Evolutionary conservation across 2,888 invertebrate species (phyloP).

Genomic region (Sarcophaga subvicina): DNA sequence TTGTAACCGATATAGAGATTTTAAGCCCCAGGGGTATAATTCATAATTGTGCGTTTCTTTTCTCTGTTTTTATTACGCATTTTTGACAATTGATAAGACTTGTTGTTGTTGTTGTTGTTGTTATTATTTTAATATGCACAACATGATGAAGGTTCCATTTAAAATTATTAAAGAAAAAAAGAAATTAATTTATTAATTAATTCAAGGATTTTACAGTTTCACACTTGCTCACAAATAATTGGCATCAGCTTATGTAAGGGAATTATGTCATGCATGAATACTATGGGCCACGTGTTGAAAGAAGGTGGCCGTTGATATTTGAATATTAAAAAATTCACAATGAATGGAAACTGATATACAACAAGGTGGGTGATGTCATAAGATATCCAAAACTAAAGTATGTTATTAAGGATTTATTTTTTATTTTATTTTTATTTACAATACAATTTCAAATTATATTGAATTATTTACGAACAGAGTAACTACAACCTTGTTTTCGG

Average conservation of each 20-base stretch:
- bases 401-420: too few relatives aligned
- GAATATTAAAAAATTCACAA: not conserved
- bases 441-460: too few relatives aligned
- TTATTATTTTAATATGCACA: slow-evolving; percentile 14
- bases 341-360: not conserved
- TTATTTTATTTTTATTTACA: too few relatives aligned
- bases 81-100: slow-evolving; percentile 75
- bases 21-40: slow-evolving; percentile 78
- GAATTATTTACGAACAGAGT: too few relatives aligned
- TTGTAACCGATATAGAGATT: slow-evolving; percentile 73
- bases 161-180: slow-evolving; percentile 52
- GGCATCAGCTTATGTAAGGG: not conserved
- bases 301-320: slow-evolving; percentile 2
- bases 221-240: slow-evolving; percentile 61
- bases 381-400: too few relatives aligned
- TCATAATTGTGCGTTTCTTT: slow-evolving; percentile 74
- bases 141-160: slow-evolving; percentile 42
- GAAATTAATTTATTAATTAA: slow-evolving; percentile 70
- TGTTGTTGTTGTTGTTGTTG: slow-evolving; percentile 70
- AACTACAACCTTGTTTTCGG: too few relatives aligned
- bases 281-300: slow-evolving; percentile 36
- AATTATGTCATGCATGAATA: not conserved
- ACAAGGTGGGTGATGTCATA: not conserved
- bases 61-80: slow-evolving; percentile 27
- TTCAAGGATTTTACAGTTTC: slow-evolving; percentile 69